These are phyloP conservation scores for Aphidius ervi DNA, from an alignment of 1,140 invertebrate species.

Conservation along the genomic window DNA sequence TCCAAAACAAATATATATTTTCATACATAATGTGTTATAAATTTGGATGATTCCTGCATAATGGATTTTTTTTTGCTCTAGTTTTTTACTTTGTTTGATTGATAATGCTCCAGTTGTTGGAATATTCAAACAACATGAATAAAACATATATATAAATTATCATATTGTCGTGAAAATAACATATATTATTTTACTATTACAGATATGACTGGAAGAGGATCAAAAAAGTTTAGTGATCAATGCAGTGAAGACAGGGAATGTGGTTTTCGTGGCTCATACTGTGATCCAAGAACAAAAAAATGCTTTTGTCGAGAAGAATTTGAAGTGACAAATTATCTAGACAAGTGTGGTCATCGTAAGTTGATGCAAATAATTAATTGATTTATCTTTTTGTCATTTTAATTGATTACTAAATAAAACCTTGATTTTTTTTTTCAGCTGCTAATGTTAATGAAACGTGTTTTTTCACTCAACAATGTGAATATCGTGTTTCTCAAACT, in stretches of 20 bases:
- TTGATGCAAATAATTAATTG: constrained; percentile 22
- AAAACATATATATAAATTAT: background rate
- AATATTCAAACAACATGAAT: too few relatives aligned
- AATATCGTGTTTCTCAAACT: constrained; percentile 62
- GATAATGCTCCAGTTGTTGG: too few relatives aligned
- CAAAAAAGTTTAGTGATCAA: constrained; percentile 67
- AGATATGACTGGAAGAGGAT: constrained; percentile 53
- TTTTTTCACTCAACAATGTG: constrained; percentile 78
- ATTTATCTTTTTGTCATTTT: constrained; percentile 5
- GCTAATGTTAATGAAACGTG: constrained; percentile 74
- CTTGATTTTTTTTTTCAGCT: constrained; percentile 56
- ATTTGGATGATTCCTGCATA: too few relatives aligned
- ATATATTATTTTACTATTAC: constrained; percentile 22
- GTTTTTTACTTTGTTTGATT: too few relatives aligned
- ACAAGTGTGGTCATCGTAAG: constrained; percentile 80
- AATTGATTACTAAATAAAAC: constrained; percentile 15
- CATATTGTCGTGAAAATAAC: background rate
- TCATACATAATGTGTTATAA: too few relatives aligned
- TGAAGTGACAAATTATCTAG: constrained; percentile 72
- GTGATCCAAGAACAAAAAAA: constrained; percentile 61
- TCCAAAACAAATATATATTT: too few relatives aligned
- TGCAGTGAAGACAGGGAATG: constrained; percentile 68
- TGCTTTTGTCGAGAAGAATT: constrained; percentile 70
- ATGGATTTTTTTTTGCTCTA: too few relatives aligned
- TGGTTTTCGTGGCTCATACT: constrained; percentile 68